phyloP scores from a whole-genome alignment of 2,797 vertebrate genomes.

The Rhodeus uyekii region DNA sequence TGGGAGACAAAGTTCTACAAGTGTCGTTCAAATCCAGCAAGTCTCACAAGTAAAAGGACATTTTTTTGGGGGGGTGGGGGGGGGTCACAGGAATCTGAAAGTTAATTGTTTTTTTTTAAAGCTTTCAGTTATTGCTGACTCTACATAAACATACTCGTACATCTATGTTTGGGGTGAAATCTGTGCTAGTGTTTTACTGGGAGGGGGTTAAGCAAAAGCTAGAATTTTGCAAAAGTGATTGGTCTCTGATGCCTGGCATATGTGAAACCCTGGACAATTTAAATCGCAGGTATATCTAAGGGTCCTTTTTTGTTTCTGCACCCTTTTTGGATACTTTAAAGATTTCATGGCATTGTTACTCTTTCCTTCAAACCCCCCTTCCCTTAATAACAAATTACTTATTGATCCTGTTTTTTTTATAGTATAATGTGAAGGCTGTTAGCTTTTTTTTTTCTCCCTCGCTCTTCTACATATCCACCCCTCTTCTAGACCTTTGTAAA shows the following conservation, averaged over 20 bases:
- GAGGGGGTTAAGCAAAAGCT: conserved; percentile 81
- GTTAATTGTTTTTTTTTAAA: conserved; percentile 56
- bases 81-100: conserved; percentile 23
- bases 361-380: conserved; percentile 6
- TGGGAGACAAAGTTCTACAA: conserved; percentile 97
- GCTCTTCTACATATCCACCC: not conserved
- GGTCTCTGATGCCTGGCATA: not conserved
- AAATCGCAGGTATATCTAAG: not conserved
- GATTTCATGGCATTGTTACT: not conserved
- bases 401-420: conserved; percentile 1
- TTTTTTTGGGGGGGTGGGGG: too few species aligned
- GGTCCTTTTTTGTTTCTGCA: not conserved
- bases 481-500: conserved; percentile 20
- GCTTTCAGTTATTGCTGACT: conserved; percentile 71
- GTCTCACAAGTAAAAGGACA: conserved; percentile 86
- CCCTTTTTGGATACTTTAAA: conserved; percentile 13
- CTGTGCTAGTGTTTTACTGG: conserved; percentile 74
- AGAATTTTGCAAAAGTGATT: not conserved
- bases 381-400: not conserved
- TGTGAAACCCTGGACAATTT: not conserved
- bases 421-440: conserved; percentile 8
- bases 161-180: conserved; percentile 77
- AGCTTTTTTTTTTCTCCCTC: too few species aligned
- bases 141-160: conserved; percentile 35
- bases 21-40: conserved; percentile 99